Base-by-base conservation (phyloP, 2,888 invertebrate species). In the Melinopterus prodromus region DNA sequence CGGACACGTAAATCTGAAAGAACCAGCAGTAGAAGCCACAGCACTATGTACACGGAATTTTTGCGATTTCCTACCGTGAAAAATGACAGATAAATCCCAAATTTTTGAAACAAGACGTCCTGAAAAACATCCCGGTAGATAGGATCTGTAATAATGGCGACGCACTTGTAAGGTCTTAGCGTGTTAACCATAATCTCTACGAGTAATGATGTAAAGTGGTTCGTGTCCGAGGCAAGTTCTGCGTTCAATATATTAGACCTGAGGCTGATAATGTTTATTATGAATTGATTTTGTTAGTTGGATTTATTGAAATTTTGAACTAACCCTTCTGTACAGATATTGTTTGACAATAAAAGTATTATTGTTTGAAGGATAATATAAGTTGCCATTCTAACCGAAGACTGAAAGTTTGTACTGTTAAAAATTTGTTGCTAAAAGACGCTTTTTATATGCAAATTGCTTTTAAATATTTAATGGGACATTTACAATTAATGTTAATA, bases 1-100 rank as follows among this genome's bases (percentile, higher is more conserved):
- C 93, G 79, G 91, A 89, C 0, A 94, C 90, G 0, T 91, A 90
- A 16, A 92, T 90, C 91, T 93, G 78, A 71, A 78, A 35, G 7
- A 70, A 36, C 26, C 26, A 26, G 1, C 26, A 26, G 26, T 26
- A 26, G 1, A 26, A 26, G 26, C 26, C 26, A 26, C 26, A n/a
- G n/a, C 26, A 16, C 7, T 71, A 6, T 72, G 16, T 16, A 15
- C 16, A 7, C 6, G 9, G 2, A 80, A 77, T 79, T 74, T 71
- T 71, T 76, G 26, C 71, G 81, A 78, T 2, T 69, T 79, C 82
- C 83, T 87, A 93, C 93, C 90, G 91, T 90, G 81, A 93, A 90
- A 85, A 89, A 90, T 0, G 93, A 91, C 70, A 92, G 85, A 76
- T 87, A 86, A 6, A 83, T 80, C 70, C 86, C 86, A 26, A 90